Conservation (phyloP, 2,888 invertebrate genomes). For the Phoronis australis region DNA sequence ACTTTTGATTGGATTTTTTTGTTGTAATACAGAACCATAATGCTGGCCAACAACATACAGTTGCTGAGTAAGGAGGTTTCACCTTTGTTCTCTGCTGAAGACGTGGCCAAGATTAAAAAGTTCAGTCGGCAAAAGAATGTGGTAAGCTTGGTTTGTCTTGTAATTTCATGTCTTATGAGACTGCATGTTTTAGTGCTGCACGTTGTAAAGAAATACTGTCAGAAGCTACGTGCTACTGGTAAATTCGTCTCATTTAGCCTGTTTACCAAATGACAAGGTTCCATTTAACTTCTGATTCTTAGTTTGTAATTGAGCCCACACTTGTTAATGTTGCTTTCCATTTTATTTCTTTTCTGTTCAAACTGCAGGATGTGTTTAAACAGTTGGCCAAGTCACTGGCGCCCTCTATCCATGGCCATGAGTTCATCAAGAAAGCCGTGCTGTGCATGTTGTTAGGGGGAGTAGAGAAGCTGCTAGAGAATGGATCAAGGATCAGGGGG, state of each 20-base stretch:
- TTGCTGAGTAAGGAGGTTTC: constrained; percentile 79
- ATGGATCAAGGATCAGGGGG: constrained; percentile 55
- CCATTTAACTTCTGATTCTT: too few relatives aligned
- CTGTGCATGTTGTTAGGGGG: constrained; percentile 91
- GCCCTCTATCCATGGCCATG: constrained; percentile 96
- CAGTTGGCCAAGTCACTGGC: constrained; percentile 85
- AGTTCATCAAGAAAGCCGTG: constrained; percentile 92
- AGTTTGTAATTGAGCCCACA: too few relatives aligned
- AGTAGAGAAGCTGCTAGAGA: constrained; percentile 79
- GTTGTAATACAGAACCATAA: constrained; percentile 82
- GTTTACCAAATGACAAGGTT: too few relatives aligned
- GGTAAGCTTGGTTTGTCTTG: constrained; percentile 17
- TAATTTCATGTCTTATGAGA: too few relatives aligned
- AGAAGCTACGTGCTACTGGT: too few relatives aligned
- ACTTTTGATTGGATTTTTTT: too few relatives aligned
- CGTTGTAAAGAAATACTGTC: too few relatives aligned
- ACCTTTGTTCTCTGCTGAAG: constrained; percentile 70
- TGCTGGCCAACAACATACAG: constrained; percentile 89
- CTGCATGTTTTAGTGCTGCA: too few relatives aligned
- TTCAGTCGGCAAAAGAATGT: constrained; percentile 57
- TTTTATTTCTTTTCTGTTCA: too few relatives aligned
- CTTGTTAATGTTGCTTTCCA: too few relatives aligned
- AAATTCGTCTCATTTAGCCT: too few relatives aligned
- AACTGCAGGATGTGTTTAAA: constrained; percentile 81
- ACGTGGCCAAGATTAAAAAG: constrained; percentile 82